Base-by-base conservation (phyloP, 2,888 invertebrate species). In the Endotricha flammealis region DNA sequence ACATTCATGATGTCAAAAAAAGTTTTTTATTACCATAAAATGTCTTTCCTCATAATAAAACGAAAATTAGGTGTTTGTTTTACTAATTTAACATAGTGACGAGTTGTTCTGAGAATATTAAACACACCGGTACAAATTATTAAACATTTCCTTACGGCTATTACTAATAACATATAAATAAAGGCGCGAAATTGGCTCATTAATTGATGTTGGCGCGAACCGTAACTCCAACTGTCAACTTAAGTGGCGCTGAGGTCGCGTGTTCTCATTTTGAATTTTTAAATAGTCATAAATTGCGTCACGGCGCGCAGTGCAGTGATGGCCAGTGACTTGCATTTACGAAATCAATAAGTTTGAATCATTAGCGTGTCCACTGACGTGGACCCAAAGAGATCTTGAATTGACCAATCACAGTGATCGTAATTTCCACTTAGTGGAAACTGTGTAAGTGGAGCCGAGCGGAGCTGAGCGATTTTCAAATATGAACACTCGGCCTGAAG, bases 111-210 rank as follows among this genome's bases (percentile, higher is more conserved):
- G 1, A 29, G 35, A 29, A 29, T 11, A 38, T 56, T 56, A 59
- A 50, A 55, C 52, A 61, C 49, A 46, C 28, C 50, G 36, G 48
- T 52, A 66, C 51, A 57, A 48, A 51, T 61, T 54, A 60, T 50
- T 52, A 48, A 46, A 46, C 32, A 30, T 33, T 40, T 43, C 59
- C 61, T 62, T 64, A 64, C 50, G 56, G 48, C 52, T 39, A 55
- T 52, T 54, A 60, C 64, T 69, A 71, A 75, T 71, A 68, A 59
- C 56, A 55, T 41, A 77, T 79, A 77, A 76, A 76, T 78, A 74
- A 79, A 64, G 64, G 57, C 62, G 73, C 71, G 65, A 78, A 81
- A 79, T 73, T 65, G 70, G 73, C 76, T 73, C 78, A 75, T 83
- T 83, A 79, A 73, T 78, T 68, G 61, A 50, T 39, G 61, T 60